These are phyloP conservation scores for Branchipolynoe longqiensis DNA, from an alignment of 2,888 invertebrate genomes.

Conservation along the genomic window DNA sequence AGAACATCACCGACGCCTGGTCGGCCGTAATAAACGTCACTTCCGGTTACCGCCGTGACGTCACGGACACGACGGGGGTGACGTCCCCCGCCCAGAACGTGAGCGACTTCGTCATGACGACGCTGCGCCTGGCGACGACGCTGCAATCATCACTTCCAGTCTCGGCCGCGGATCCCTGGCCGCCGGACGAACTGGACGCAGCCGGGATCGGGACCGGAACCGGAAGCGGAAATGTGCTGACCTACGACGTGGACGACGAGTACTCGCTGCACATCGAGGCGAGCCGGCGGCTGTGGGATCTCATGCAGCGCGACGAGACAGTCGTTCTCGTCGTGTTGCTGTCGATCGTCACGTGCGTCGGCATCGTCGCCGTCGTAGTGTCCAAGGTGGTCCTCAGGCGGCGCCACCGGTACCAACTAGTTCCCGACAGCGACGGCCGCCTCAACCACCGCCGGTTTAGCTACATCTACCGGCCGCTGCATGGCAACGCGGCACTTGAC, in stretches of 20 bases:
- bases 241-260: conserved; percentile 10
- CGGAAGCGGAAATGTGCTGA: not conserved
- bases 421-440: not conserved
- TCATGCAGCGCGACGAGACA: conserved; percentile 14
- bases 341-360: conserved; percentile 44
- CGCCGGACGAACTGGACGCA: too few relatives aligned
- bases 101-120: too few relatives aligned
- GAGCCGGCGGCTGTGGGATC: conserved; percentile 6
- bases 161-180: too few relatives aligned
- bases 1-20: too few relatives aligned
- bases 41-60: too few relatives aligned
- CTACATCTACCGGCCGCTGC: conserved; percentile 65
- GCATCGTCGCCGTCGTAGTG: conserved; percentile 11
- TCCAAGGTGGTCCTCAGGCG: conserved; percentile 2
- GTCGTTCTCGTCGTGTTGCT: conserved; percentile 18
- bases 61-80: too few relatives aligned
- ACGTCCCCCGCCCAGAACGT: too few relatives aligned
- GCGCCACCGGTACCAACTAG: conserved; percentile 27
- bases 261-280: conserved; percentile 25
- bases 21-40: too few relatives aligned
- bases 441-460: conserved; percentile 51
- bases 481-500: conserved; percentile 59
- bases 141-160: too few relatives aligned
- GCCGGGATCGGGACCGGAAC: too few relatives aligned
- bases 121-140: too few relatives aligned